These are phyloP conservation scores for Patiria pectinifera DNA, from an alignment of 53 echinoderm and acorn worm species.

Conservation along the genomic window DNA sequence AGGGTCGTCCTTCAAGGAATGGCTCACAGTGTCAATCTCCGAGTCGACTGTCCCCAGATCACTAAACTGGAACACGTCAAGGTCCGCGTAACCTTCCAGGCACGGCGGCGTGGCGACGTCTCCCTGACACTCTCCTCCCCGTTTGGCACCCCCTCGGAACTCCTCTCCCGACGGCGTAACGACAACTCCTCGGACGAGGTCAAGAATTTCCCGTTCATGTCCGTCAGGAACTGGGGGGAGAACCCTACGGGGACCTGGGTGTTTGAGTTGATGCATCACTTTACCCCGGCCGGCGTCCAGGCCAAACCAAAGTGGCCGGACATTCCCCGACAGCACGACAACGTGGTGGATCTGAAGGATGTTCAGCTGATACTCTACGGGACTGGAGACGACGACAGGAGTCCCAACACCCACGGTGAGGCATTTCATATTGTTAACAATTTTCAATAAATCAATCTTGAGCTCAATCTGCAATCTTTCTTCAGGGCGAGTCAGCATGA, in stretches of 20 bases:
- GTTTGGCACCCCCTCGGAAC: conserved; percentile 82
- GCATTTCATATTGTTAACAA: background rate
- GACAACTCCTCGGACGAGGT: conserved; percentile 70
- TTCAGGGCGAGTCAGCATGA: no score
- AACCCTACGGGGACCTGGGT: conserved; percentile 81
- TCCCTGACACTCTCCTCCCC: conserved; percentile 83
- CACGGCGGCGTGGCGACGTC: conserved; percentile 89
- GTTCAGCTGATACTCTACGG: conserved; percentile 81
- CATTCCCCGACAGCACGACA: conserved; percentile 63
- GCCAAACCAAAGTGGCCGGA: conserved; percentile 35
- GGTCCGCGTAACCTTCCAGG: conserved; percentile 73
- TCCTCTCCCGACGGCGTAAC: conserved; percentile 74
- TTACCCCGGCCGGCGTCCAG: conserved; percentile 3
- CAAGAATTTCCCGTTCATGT: conserved; percentile 87
- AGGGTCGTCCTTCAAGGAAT: conserved; percentile 70
- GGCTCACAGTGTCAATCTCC: conserved; percentile 19
- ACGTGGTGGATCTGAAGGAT: conserved; percentile 44
- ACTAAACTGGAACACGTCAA: conserved; percentile 84
- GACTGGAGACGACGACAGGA: conserved; percentile 26
- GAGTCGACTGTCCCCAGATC: conserved; percentile 68
- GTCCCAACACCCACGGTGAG: conserved; percentile 4
- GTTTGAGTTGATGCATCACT: conserved; percentile 66
- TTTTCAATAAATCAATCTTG: no score
- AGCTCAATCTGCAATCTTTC: no score
- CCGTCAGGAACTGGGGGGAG: conserved; percentile 98